These are phyloP conservation scores for Pachliopta kotzebuea DNA, from an alignment of 2,888 invertebrate species.

Conservation along the genomic window DNA sequence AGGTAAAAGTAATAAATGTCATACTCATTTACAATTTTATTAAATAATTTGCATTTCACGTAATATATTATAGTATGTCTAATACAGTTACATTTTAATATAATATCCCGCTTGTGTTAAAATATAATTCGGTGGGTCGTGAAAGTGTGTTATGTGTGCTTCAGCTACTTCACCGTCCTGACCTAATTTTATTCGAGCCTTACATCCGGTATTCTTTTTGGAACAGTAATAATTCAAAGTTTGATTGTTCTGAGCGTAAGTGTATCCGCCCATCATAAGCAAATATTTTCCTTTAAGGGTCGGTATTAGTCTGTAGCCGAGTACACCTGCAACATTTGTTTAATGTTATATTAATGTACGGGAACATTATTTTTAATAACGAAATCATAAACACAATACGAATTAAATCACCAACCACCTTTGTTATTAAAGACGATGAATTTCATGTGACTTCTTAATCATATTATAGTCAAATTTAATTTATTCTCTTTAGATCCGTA, in stretches of 20 bases:
- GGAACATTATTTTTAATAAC: background rate
- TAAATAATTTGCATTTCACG: background rate
- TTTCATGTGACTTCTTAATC: background rate
- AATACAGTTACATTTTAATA: slow-evolving; percentile 17
- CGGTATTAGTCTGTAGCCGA: slow-evolving; percentile 34
- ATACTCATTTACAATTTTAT: background rate
- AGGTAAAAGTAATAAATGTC: background rate
- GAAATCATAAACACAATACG: too few relatives aligned
- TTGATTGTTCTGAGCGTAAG: slow-evolving; percentile 39
- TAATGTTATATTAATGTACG: background rate
- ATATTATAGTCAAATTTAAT: background rate
- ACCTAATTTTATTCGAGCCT: slow-evolving; percentile 32
- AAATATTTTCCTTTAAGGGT: slow-evolving; percentile 38
- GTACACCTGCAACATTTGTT: slow-evolving; percentile 24
- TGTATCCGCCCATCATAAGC: slow-evolving; percentile 43
- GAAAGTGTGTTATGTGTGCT: slow-evolving; percentile 29
- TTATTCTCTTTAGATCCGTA: background rate
- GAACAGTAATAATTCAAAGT: slow-evolving; percentile 35
- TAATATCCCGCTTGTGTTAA: slow-evolving; percentile 29
- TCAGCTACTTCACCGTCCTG: slow-evolving; percentile 22
- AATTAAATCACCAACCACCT: too few relatives aligned
- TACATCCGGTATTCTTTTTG: slow-evolving; percentile 35
- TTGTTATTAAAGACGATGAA: too few relatives aligned
- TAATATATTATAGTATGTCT: background rate
- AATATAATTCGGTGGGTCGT: slow-evolving; percentile 34